A percentile compares a stretch with the other conserved stretches of the same genome.
phyloP scores from a whole-genome alignment of 2,797 vertebrate species.

The Atherinosoma microstoma region DNA sequence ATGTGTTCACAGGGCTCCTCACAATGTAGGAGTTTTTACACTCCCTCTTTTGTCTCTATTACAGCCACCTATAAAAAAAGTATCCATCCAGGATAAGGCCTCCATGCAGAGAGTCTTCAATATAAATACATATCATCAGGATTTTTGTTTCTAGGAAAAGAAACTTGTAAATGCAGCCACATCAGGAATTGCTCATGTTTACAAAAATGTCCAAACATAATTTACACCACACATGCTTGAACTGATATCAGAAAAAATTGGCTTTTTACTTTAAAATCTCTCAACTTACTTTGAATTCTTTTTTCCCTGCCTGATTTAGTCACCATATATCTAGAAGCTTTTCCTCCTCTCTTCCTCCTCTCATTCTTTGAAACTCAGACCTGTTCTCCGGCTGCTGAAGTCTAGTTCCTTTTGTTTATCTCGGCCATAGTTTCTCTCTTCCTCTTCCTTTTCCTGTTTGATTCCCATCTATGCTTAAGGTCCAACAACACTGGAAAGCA shows the following conservation, averaged over 20 bases:
- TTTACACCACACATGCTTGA: background rate
- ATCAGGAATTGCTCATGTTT: background rate
- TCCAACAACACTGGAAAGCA: constrained; percentile 42
- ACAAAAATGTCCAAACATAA: constrained; percentile 2
- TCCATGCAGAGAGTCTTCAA: background rate
- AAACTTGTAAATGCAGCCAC: background rate
- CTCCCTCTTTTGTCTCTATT: background rate
- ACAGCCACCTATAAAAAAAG: background rate
- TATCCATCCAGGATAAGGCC: background rate
- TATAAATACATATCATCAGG: background rate
- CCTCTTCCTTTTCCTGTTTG: constrained; percentile 33
- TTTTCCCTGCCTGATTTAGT: background rate
- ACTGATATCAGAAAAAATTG: background rate
- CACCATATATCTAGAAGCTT: background rate
- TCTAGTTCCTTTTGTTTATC: constrained; percentile 35
- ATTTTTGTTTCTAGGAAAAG: background rate
- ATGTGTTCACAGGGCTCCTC: constrained; percentile 16
- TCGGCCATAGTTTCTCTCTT: constrained; percentile 17
- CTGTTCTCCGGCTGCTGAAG: constrained; percentile 8
- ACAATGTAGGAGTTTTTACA: constrained; percentile 22
- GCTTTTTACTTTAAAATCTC: background rate
- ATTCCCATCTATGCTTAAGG: background rate
- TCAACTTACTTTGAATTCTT: background rate
- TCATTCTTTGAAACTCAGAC: constrained; percentile 28
- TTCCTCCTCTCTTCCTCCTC: background rate